Evolutionary conservation across 2,797 vertebrate genomes (phyloP).

Genomic region (Clarias pachynema): DNA sequence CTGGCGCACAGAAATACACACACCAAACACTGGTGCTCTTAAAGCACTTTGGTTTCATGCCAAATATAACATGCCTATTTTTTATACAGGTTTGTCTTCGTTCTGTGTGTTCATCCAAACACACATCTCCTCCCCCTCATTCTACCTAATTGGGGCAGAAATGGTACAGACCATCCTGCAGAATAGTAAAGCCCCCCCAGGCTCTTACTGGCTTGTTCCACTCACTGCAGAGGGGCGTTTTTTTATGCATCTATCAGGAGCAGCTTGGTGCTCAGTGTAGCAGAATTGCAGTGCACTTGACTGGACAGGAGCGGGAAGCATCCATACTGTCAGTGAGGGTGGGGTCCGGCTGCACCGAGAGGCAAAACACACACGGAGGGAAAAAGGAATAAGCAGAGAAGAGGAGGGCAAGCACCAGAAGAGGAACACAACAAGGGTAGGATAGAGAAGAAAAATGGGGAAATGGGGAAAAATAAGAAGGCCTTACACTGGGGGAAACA

Average conservation of each 20-base stretch:
- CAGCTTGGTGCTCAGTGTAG: slow-evolving; percentile 71
- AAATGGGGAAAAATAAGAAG: slow-evolving; percentile 62
- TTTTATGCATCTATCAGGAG: slow-evolving; percentile 66
- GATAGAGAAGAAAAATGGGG: slow-evolving; percentile 62
- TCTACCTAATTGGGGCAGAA: slow-evolving; percentile 42
- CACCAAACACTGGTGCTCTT: not conserved
- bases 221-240: slow-evolving; percentile 65
- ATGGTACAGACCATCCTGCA: slow-evolving; percentile 69
- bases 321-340: slow-evolving; percentile 80
- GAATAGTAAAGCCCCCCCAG: slow-evolving; percentile 57
- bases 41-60: not conserved
- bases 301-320: slow-evolving; percentile 75
- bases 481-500: slow-evolving; percentile 62
- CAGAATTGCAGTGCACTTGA: slow-evolving; percentile 78
- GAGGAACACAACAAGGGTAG: slow-evolving; percentile 81
- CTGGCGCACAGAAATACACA: not conserved
- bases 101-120: slow-evolving; percentile 33
- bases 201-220: slow-evolving; percentile 73
- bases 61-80: not conserved
- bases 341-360: slow-evolving; percentile 77
- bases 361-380: slow-evolving; percentile 63
- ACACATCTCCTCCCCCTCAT: slow-evolving; percentile 46
- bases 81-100: not conserved
- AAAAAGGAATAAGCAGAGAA: slow-evolving; percentile 64
- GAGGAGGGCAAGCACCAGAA: slow-evolving; percentile 76